These are phyloP conservation scores for Oxyscelio sp. DNA, from an alignment of 2,888 invertebrate species.

Conservation along the genomic window DNA sequence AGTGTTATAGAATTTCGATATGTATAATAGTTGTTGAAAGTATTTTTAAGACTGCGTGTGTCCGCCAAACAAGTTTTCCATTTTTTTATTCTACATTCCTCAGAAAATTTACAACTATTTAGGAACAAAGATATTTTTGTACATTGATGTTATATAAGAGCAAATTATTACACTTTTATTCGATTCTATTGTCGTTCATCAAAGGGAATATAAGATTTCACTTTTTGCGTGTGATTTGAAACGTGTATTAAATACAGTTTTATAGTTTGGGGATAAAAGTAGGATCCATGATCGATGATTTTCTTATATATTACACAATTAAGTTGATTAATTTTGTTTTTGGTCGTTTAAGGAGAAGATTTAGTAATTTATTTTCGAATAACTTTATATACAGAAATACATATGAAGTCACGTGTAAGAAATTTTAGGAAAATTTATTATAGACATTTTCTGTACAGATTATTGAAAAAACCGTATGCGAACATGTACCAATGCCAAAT, in stretches of 20 bases:
- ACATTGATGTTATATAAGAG: conserved; percentile 19
- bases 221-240: background rate
- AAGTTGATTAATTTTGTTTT: background rate
- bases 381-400: conserved; percentile 28
- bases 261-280: background rate
- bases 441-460: conserved; percentile 26
- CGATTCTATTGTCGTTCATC: conserved; percentile 38
- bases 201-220: conserved; percentile 37
- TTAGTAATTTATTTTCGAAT: conserved; percentile 34
- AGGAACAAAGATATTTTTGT: conserved; percentile 44
- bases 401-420: conserved; percentile 21
- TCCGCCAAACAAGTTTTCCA: conserved; percentile 20
- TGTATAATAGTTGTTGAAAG: conserved; percentile 28
- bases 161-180: conserved; percentile 23
- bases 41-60: conserved; percentile 22
- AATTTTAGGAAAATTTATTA: conserved; percentile 15
- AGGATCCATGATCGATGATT: background rate
- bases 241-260: conserved; percentile 6
- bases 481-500: conserved; percentile 16
- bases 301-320: conserved; percentile 3
- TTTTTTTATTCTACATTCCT: conserved; percentile 13
- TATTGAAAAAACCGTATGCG: conserved; percentile 13
- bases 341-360: conserved; percentile 8
- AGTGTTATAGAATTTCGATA: conserved; percentile 24
- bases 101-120: background rate